phyloP scores from a whole-genome alignment of 2,113 vertebrate genomes.

The Seriola quinqueradiata region DNA sequence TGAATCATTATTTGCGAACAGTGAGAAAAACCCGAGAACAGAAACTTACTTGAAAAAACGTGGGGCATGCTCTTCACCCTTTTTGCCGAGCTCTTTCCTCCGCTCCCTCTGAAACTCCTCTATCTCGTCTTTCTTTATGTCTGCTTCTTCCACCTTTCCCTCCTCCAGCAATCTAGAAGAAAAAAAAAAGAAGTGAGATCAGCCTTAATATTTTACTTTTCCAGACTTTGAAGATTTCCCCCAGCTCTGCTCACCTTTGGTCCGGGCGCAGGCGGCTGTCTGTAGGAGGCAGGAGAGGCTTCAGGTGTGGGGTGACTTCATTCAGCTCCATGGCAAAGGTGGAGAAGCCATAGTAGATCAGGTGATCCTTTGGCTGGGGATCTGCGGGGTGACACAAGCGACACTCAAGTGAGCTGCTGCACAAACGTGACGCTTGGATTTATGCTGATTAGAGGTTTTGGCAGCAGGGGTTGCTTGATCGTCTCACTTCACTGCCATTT shows the following conservation, averaged over 20 bases:
- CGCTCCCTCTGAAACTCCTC: conserved; percentile 91
- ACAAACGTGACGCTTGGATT: conserved; percentile 54
- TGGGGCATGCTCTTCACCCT: conserved; percentile 87
- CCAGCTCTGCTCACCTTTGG: conserved; percentile 85
- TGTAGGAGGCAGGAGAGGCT: conserved; percentile 87
- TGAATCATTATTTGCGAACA: too few relatives aligned
- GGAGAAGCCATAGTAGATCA: conserved; percentile 91
- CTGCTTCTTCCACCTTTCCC: conserved; percentile 87
- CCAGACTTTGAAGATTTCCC: background rate
- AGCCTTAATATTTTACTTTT: background rate
- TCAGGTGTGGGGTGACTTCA: conserved; percentile 88
- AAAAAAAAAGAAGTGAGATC: background rate
- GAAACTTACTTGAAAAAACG: conserved; percentile 91
- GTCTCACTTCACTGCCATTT: background rate
- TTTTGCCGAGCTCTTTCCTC: conserved; percentile 88
- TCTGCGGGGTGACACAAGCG: conserved; percentile 58
- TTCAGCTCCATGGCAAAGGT: conserved; percentile 94
- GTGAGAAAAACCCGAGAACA: background rate
- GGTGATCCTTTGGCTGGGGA: conserved; percentile 87
- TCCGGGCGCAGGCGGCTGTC: conserved; percentile 92
- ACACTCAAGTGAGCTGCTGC: conserved; percentile 19
- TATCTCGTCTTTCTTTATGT: conserved; percentile 89
- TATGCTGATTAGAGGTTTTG: conserved; percentile 39
- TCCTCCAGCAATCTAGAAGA: conserved; percentile 90
- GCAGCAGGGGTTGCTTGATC: background rate